A percentile compares a stretch with the other conserved stretches of the same genome.
These are phyloP conservation scores for Synanthedon myopaeformis DNA, from an alignment of 2,888 invertebrate species.

Conservation along the genomic window DNA sequence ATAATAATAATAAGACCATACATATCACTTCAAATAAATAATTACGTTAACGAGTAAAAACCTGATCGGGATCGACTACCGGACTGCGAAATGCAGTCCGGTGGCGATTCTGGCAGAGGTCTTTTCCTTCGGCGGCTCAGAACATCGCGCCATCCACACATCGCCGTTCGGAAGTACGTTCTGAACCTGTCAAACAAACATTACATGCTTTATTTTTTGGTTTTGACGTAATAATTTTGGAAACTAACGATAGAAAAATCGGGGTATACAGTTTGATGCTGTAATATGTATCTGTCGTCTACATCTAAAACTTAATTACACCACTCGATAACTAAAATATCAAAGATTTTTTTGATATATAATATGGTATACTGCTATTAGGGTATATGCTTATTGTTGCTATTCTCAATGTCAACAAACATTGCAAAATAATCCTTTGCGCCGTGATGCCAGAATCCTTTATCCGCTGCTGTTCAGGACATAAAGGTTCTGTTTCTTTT, in stretches of 20 bases:
- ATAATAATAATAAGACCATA: conserved; percentile 17
- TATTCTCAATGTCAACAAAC: too few relatives aligned
- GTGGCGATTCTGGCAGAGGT: conserved; percentile 59
- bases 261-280: too few relatives aligned
- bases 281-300: too few relatives aligned
- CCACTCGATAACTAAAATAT: too few relatives aligned
- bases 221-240: not conserved
- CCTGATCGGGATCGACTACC: conserved; percentile 72
- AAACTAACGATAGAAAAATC: not conserved
- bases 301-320: too few relatives aligned
- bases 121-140: conserved; percentile 41
- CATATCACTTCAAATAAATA: conserved; percentile 49
- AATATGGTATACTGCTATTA: too few relatives aligned
- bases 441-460: too few relatives aligned
- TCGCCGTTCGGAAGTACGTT: conserved; percentile 77
- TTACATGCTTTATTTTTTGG: not conserved
- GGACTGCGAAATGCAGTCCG: conserved; percentile 64
- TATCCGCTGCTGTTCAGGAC: not conserved
- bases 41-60: conserved; percentile 73
- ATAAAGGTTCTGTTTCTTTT: not conserved
- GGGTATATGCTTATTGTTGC: too few relatives aligned
- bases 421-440: too few relatives aligned
- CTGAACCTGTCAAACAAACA: conserved; percentile 68
- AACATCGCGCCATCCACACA: conserved; percentile 72
- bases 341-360: too few relatives aligned